Evolutionary conservation across 2,797 vertebrate genomes (phyloP).

Genomic region (Amblyraja radiata): DNA sequence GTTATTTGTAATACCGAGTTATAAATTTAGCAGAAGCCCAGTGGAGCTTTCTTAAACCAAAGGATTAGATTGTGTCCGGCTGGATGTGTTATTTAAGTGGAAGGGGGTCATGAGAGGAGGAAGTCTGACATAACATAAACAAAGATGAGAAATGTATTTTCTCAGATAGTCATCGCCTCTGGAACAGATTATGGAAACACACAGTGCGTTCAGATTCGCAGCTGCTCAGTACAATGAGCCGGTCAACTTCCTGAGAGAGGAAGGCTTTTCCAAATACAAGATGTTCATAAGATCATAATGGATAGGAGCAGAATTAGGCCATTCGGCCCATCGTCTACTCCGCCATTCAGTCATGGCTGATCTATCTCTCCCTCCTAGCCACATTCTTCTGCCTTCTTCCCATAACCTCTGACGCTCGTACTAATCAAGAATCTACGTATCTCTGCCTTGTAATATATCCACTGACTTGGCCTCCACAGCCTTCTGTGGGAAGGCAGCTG

Average conservation of each 20-base stretch:
- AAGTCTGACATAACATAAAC: not conserved
- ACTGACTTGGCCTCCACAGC: too few relatives aligned
- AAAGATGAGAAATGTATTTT: not conserved
- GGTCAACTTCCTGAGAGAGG: conserved; percentile 3
- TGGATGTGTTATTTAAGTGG: not conserved
- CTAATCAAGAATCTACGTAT: too few relatives aligned
- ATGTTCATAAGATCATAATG: not conserved
- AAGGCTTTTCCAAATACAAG: not conserved
- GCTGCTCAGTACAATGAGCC: not conserved
- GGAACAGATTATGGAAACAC: not conserved
- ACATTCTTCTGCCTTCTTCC: too few relatives aligned
- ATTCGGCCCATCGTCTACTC: too few relatives aligned
- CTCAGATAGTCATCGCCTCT: not conserved
- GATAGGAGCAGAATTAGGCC: too few relatives aligned
- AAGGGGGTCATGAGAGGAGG: not conserved
- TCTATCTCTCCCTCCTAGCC: too few relatives aligned
- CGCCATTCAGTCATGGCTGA: too few relatives aligned
- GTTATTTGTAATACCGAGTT: not conserved
- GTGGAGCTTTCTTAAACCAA: not conserved
- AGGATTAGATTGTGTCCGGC: not conserved
- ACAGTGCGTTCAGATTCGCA: not conserved
- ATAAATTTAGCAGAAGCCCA: not conserved
- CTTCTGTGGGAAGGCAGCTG: not conserved
- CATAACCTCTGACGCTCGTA: too few relatives aligned
- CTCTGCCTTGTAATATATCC: too few relatives aligned